Evolutionary conservation across 2,113 vertebrate species (phyloP), one percentile per base, ranked within the genome.

Genomic region (Piaya cayana): DNA sequence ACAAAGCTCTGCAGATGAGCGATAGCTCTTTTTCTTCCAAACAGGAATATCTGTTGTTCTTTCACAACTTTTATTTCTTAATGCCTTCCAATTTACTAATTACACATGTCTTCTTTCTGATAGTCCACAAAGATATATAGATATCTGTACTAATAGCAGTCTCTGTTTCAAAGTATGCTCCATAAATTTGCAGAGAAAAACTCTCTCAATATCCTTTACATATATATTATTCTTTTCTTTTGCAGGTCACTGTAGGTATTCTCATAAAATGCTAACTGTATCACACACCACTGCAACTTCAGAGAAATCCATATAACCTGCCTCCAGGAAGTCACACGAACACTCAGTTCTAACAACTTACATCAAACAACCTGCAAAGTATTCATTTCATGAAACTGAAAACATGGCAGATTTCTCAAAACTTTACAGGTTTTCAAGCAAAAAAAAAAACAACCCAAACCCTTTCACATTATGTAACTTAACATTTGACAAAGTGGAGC

Each of bases 371-470:
- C 11, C 19, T 59, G 29, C 30, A 32, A 63, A 62, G 8, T 15
- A 39, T 11, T 19, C 9, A 26, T 30, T 53, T 74, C 19, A 56
- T 78, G 34, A 87, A 85, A 71, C 17, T 26, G 29, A 50, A 79
- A 78, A 42, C 29, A 37, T 9, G 4, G 12, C 26, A 37, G 12
- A 50, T 63, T 59, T 32, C 50, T 43, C 62, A 69, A 60, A 25
- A 26, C 5, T 21, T 42, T 42, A n/a, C 7, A 29, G 22, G n/a
- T 77, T 77, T 81, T 58, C 9, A 87, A 87, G 68, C 8, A 15
- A 69, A 59, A 67, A 5, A 52, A 62, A n/a, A n/a, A n/a, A n/a
- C n/a, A n/a, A n/a, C n/a, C n/a, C n/a, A 4, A 47, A 5, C 0
- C 0, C 7, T 20, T 23, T 71, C 43, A 21, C 5, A 25, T 27